Evolutionary conservation across 2,797 vertebrate genomes (phyloP), one percentile per base, ranked within the genome.

Genomic region (Echiichthys vipera): DNA sequence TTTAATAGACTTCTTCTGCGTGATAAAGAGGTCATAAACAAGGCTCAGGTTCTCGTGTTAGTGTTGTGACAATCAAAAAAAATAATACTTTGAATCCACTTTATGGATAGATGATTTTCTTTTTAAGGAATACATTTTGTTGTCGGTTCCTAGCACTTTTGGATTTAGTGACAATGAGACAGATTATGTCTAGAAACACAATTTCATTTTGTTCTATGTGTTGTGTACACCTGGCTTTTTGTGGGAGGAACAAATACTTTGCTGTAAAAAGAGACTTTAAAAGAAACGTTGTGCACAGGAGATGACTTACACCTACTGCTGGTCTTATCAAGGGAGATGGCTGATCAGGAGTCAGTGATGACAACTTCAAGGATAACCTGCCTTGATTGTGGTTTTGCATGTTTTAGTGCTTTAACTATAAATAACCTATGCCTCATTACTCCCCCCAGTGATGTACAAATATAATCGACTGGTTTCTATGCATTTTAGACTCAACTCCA

Each of bases 131-230:
- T 78, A 75, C 22, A 65, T 78, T 89, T 89, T 81, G 78, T 90
- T 87, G 84, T 81, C 73, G 67, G 66, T 83, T 85, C 78, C 74
- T 77, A 88, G 91, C 92, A 94, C 93, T 91, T 94, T 94, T 92
- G 86, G 71, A 89, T 91, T 83, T 84, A 91, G 86, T 80, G 65
- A 91, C 67, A 64, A 81, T 81, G 83, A 87, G 80, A 69, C 77
- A 66, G 77, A 78, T 84, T 27, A 77, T 82, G 78, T 90, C 71
- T 84, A 82, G 55, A 85, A 62, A 86, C 77, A 88, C 72, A 25
- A 1, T 72, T 83, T 73, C 18, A 49, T 85, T 88, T 83, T 81
- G 54, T 86, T 78, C 80, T 81, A 66, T 77, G 83, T 84, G 74
- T 91, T 75, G 74, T 86, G 77, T 65, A 74, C 84, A 88, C 83